These are phyloP conservation scores for Halcyon chelicuti DNA, from an alignment of 2,797 vertebrate genomes.

Conservation along the genomic window DNA sequence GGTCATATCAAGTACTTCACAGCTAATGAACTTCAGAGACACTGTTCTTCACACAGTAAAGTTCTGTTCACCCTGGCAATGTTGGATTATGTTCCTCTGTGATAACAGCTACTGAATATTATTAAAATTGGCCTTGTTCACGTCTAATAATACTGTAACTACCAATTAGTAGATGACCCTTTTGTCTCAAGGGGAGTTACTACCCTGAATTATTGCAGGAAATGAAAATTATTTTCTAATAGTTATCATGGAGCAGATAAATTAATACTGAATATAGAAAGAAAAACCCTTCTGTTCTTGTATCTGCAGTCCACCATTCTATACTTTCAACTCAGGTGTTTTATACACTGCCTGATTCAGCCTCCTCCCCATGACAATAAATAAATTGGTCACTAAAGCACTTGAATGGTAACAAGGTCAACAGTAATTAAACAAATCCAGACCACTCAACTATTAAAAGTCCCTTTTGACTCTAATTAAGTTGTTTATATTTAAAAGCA, in stretches of 20 bases:
- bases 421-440: slow-evolving; percentile 50
- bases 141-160: background rate
- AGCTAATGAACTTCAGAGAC: background rate
- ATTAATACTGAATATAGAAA: background rate
- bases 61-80: background rate
- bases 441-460: background rate
- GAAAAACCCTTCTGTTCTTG: fast-evolving
- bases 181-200: background rate
- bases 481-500: background rate
- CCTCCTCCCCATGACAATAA: background rate
- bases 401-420: slow-evolving; percentile 44
- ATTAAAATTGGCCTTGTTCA: background rate
- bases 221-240: background rate
- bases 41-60: background rate
- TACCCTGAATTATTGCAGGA: background rate
- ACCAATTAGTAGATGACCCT: background rate
- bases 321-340: slow-evolving; percentile 6
- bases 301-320: background rate
- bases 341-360: background rate
- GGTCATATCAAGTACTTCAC: background rate
- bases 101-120: background rate
- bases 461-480: background rate
- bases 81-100: background rate
- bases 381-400: background rate
- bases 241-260: background rate